Conservation (phyloP, 2,888 invertebrate genomes). For the Cylloceria caligata region DNA sequence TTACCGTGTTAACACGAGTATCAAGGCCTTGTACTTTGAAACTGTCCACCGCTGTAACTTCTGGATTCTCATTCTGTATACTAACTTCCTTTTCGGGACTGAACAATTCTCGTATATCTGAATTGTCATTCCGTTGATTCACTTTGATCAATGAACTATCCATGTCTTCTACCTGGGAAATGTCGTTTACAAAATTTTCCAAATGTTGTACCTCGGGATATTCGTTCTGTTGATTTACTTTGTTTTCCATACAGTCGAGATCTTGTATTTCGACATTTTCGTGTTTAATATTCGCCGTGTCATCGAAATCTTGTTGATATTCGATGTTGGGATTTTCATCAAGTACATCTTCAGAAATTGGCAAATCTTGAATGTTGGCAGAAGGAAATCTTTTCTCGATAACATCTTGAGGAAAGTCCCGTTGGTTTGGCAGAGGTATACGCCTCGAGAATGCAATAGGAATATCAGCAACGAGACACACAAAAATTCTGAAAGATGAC, state of each 20-base stretch:
- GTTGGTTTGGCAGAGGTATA: not conserved
- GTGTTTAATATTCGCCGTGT: too few relatives aligned
- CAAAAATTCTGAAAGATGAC: constrained; percentile 6
- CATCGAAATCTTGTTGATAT: not conserved
- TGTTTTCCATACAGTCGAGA: too few relatives aligned
- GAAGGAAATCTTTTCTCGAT: not conserved
- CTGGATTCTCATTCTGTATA: not conserved
- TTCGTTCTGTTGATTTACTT: too few relatives aligned
- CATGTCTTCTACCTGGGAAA: not conserved
- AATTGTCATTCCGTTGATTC: not conserved
- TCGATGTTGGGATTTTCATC: not conserved
- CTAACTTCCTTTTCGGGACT: not conserved
- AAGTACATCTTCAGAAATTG: not conserved
- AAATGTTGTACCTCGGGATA: not conserved
- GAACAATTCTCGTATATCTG: not conserved
- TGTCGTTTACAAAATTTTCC: not conserved
- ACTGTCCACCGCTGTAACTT: not conserved
- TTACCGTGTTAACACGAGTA: too few relatives aligned
- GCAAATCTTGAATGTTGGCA: not conserved
- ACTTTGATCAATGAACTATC: not conserved
- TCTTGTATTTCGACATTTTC: too few relatives aligned
- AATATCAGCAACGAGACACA: not conserved
- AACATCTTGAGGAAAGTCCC: not conserved
- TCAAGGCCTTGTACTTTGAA: too few relatives aligned
- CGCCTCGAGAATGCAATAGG: not conserved